phyloP scores from a whole-genome alignment of 2,797 vertebrate species.

The Poecilia picta region DNA sequence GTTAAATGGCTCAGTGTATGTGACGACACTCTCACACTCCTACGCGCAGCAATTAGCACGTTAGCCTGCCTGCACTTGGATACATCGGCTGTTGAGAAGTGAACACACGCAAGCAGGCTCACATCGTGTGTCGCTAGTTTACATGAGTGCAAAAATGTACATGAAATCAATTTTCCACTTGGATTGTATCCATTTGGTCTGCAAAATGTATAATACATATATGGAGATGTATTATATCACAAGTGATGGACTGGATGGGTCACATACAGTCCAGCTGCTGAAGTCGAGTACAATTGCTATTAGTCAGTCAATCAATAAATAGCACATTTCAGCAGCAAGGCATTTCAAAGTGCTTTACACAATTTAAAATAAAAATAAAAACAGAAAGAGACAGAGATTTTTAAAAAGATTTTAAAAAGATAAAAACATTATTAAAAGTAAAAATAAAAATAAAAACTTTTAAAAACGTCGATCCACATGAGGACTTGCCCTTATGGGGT shows the following conservation, averaged over 20 bases:
- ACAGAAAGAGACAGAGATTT: no score
- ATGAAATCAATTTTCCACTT: conserved; percentile 1
- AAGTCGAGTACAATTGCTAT: not conserved
- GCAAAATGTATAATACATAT: no score
- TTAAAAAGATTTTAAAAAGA: no score
- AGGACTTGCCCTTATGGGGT: no score
- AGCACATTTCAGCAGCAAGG: no score
- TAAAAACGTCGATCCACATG: no score
- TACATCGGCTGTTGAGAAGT: conserved; percentile 26
- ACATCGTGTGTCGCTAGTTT: no score
- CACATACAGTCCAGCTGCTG: not conserved
- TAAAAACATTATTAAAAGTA: no score
- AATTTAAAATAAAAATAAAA: no score
- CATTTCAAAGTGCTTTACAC: no score
- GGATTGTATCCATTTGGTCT: conserved; percentile 5
- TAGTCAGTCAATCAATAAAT: no score
- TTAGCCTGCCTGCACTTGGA: conserved; percentile 39
- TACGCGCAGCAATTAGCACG: conserved; percentile 55
- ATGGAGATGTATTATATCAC: not conserved
- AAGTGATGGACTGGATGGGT: conserved; percentile 8
- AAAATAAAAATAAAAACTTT: no score
- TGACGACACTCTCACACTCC: conserved; percentile 57
- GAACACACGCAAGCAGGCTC: not conserved
- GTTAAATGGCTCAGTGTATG: conserved; percentile 51
- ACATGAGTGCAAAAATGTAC: not conserved